A percentile compares a stretch with the other conserved stretches of the same genome.
Conservation (phyloP, 2,888 invertebrate species). For the Hyalella azteca region DNA sequence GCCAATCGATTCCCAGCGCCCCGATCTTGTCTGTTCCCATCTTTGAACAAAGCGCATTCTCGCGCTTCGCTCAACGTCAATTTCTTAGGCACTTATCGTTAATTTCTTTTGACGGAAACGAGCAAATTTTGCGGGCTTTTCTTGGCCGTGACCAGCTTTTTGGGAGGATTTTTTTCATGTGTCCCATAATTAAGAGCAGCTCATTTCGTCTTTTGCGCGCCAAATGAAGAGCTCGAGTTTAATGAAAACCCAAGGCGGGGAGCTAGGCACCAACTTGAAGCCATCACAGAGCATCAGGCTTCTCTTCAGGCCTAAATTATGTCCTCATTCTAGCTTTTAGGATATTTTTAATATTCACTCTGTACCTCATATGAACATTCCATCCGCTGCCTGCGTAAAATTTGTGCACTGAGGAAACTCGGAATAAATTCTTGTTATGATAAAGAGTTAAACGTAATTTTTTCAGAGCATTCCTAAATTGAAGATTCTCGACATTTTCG, state of each 20-base stretch:
- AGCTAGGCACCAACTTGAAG: neutral
- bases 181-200: slow-evolving; percentile 33
- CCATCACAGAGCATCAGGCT: neutral
- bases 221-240: slow-evolving; percentile 1
- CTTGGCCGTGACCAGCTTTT: slow-evolving; percentile 18
- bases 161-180: slow-evolving; percentile 20
- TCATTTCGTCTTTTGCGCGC: slow-evolving; percentile 36
- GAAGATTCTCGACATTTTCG: too few relatives aligned
- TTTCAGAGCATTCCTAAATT: too few relatives aligned
- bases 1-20: too few relatives aligned
- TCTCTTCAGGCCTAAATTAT: neutral
- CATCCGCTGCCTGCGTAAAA: too few relatives aligned
- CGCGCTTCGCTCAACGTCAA: neutral
- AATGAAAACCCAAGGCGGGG: slow-evolving; percentile 12
- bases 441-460: too few relatives aligned
- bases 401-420: too few relatives aligned
- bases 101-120: slow-evolving; percentile 16
- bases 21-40: too few relatives aligned
- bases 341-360: too few relatives aligned
- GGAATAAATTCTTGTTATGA: too few relatives aligned
- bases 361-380: too few relatives aligned
- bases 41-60: too few relatives aligned
- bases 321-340: neutral
- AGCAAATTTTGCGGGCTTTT: slow-evolving; percentile 6
- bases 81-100: slow-evolving; percentile 25